Evolutionary conservation across 2,113 vertebrate genomes (phyloP), one percentile per base, ranked within the genome.

Genomic region (Prunella fulvescens): DNA sequence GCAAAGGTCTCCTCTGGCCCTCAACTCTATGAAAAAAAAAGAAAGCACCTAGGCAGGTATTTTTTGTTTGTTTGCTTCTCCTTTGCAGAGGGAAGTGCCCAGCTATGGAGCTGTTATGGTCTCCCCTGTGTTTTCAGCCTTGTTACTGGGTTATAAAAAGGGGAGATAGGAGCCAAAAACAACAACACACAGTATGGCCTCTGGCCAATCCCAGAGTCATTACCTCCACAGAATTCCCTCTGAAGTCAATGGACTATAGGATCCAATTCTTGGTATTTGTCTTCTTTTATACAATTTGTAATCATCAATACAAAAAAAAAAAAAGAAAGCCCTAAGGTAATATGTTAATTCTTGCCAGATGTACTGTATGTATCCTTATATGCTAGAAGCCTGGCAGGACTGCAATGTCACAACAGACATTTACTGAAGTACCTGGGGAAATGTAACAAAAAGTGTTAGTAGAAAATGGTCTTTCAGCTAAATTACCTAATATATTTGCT

Each of bases 401-500:
- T 92, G 92, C 92, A 94, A 90, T 98, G 98, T 98, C 98, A 98
- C 98, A 98, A 98, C 96, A 98, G 97, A 98, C 98, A 98, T 98
- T 98, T 98, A 97, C 95, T 95, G 92, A 98, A 97, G 92, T 98
- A 98, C 95, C 98, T 98, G 96, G 97, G 98, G 98, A 98, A 98
- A 98, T 96, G 98, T 95, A 98, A 97, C 97, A 98, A 97, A 98
- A 98, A 98, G 97, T 97, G 97, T 98, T 98, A 97, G 96, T 97
- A 95, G 97, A 98, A 98, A 98, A 98, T 98, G 97, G 98, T 98
- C 98, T 98, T 98, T 98, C 98, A 98, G 98, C 97, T 97, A 98
- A 98, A 98, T 98, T 98, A 98, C 98, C 98, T 98, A 98, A 98
- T 98, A 98, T 98, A 98, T 98, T 98, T 98, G 97, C 98, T 98